These are phyloP conservation scores for Theocolax elegans DNA, from an alignment of 1,140 invertebrate species.

Conservation along the genomic window DNA sequence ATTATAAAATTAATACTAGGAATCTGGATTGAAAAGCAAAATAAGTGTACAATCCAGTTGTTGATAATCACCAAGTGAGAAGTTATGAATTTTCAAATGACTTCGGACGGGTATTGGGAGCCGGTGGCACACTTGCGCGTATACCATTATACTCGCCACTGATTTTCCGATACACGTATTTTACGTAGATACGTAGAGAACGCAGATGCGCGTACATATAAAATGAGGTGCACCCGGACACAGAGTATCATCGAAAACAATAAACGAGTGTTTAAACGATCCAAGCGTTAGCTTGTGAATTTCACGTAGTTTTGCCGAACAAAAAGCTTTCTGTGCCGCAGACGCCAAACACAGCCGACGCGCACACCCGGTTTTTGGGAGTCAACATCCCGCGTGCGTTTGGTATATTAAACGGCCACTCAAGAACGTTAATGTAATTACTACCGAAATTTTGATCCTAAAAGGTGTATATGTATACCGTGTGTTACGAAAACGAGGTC, in stretches of 20 bases:
- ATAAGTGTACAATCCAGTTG: too few relatives aligned
- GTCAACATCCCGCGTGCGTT: background rate
- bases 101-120: too few relatives aligned
- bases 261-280: slow-evolving; percentile 36
- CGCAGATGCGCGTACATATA: background rate
- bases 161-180: too few relatives aligned
- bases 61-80: background rate
- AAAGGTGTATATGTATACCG: too few relatives aligned
- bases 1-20: too few relatives aligned
- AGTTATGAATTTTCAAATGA: slow-evolving; percentile 13
- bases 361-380: background rate
- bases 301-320: background rate
- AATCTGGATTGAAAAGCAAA: too few relatives aligned
- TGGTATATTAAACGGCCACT: slow-evolving; percentile 16
- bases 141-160: too few relatives aligned
- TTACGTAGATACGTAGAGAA: too few relatives aligned
- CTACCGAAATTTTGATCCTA: background rate
- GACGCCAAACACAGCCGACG: too few relatives aligned
- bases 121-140: too few relatives aligned
- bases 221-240: background rate
- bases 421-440: slow-evolving; percentile 27
- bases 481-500: too few relatives aligned
- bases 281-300: slow-evolving; percentile 22
- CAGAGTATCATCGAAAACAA: slow-evolving; percentile 7
- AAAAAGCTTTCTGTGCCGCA: slow-evolving; percentile 1